These are phyloP conservation scores for Corbicula japonica DNA, from an alignment of 2,888 invertebrate genomes.

Conservation along the genomic window DNA sequence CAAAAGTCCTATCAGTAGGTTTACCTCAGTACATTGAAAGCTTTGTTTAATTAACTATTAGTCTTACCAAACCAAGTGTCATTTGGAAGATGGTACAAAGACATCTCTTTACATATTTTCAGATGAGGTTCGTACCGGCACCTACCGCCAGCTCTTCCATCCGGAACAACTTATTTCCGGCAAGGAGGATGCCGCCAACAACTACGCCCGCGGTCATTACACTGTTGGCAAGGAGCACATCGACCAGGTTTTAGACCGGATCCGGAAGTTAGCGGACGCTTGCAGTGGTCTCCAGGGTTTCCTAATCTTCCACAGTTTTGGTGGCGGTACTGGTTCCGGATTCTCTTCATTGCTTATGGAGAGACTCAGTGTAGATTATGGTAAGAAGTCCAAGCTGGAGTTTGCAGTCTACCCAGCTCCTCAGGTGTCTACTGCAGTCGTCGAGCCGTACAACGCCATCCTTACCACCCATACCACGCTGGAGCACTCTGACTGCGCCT, in stretches of 20 bases:
- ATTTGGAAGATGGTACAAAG: too few species aligned
- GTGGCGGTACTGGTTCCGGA: constrained; percentile 54
- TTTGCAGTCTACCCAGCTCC: constrained; percentile 53
- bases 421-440: constrained; percentile 48
- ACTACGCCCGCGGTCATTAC: too few species aligned
- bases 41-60: too few species aligned
- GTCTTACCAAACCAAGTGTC: too few species aligned
- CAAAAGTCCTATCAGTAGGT: too few species aligned
- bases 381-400: constrained; percentile 49
- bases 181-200: too few species aligned
- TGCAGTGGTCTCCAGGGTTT: constrained; percentile 83
- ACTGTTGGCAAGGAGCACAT: constrained; percentile 54
- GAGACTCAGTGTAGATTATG: constrained; percentile 47
- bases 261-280: constrained; percentile 76
- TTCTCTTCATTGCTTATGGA: constrained; percentile 49
- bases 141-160: too few species aligned
- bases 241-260: constrained; percentile 40
- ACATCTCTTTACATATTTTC: constrained; percentile 43
- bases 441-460: constrained; percentile 56
- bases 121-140: too few species aligned
- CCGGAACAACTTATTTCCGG: too few species aligned
- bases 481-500: too few species aligned
- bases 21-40: too few species aligned
- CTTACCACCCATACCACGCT: too few species aligned
- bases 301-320: constrained; percentile 47